These are phyloP conservation scores for Uloborus plumipes DNA, from an alignment of 2,888 invertebrate genomes.

Conservation along the genomic window DNA sequence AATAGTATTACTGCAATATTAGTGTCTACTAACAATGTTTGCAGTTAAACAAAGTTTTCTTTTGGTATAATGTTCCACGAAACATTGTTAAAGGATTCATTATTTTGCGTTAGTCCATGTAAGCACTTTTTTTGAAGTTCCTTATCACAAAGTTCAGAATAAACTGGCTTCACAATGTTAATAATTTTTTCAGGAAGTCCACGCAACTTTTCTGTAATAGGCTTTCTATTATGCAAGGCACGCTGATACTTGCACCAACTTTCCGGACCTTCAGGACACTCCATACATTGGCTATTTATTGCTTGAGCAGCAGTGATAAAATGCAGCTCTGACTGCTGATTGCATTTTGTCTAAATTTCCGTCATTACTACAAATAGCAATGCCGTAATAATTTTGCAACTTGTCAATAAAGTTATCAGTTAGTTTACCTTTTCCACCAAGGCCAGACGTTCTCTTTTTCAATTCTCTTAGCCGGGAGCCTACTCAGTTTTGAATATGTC, in stretches of 20 bases:
- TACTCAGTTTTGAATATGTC: background rate
- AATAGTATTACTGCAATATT: slow-evolving; percentile 19
- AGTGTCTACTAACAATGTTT: slow-evolving; percentile 16
- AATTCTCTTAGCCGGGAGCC: too few relatives aligned
- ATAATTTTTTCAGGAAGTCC: too few relatives aligned
- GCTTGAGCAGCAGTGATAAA: slow-evolving; percentile 5
- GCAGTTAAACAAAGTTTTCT: slow-evolving; percentile 15
- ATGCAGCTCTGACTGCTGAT: background rate
- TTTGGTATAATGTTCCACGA: slow-evolving; percentile 20
- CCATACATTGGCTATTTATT: slow-evolving; percentile 11
- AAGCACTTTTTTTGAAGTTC: background rate
- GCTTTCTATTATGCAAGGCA: background rate
- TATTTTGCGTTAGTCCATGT: slow-evolving; percentile 11
- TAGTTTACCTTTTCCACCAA: too few relatives aligned
- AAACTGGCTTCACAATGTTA: too few relatives aligned
- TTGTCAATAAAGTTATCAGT: too few relatives aligned
- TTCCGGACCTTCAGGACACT: slow-evolving; percentile 3
- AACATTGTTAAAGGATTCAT: slow-evolving; percentile 15
- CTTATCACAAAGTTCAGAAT: too few relatives aligned
- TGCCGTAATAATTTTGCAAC: too few relatives aligned
- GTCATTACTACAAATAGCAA: too few relatives aligned
- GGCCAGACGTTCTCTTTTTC: too few relatives aligned
- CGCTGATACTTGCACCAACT: slow-evolving; percentile 5
- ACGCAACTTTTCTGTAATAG: too few relatives aligned
- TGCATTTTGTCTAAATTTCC: slow-evolving; percentile 3